Conservation (phyloP, 1,140 invertebrate species). For the Anastrepha ludens region DNA sequence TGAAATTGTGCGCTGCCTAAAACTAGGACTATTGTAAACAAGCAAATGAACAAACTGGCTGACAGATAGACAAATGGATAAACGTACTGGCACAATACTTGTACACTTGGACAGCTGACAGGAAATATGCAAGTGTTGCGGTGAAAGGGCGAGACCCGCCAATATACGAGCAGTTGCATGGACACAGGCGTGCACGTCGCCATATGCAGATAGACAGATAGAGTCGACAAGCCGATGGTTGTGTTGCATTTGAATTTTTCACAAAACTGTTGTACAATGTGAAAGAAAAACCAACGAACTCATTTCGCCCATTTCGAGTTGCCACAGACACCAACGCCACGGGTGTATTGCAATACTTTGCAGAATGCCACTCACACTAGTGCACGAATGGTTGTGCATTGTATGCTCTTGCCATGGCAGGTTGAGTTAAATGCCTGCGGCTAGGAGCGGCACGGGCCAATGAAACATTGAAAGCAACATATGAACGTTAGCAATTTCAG, state of each 20-base stretch:
- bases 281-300: constrained; percentile 20
- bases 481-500: background rate
- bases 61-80: background rate
- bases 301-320: constrained; percentile 46
- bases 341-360: constrained; percentile 14
- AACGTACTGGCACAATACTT: background rate
- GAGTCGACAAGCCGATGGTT: background rate
- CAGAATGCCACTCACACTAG: background rate
- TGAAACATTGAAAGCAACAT: background rate
- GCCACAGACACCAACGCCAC: constrained; percentile 14
- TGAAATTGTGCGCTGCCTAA: background rate
- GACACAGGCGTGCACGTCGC: background rate
- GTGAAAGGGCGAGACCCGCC: background rate
- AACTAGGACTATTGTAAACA: constrained; percentile 7
- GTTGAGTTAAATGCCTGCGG: background rate
- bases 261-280: background rate
- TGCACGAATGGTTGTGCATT: too few species aligned
- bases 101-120: background rate
- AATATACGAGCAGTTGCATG: background rate
- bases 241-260: constrained; percentile 27
- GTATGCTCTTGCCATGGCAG: background rate
- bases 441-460: background rate
- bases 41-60: constrained; percentile 7
- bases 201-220: background rate
- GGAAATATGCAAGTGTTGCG: background rate